phyloP scores from a whole-genome alignment of 2,113 vertebrate species.

The Corythornis vintsioides region DNA sequence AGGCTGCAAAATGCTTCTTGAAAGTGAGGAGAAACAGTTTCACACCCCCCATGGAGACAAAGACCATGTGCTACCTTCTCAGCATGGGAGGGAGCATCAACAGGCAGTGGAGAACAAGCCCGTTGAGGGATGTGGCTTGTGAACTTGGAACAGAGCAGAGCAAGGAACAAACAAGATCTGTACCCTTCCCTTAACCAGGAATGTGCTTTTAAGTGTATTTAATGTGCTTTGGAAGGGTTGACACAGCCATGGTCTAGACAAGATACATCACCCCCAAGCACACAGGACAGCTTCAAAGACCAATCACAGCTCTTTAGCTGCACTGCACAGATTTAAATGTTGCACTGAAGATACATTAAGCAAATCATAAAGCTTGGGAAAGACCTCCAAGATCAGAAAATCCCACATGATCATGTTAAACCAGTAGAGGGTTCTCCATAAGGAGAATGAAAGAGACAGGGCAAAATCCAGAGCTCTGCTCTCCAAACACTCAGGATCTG shows the following conservation, averaged over 20 bases:
- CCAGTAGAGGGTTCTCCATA: background rate
- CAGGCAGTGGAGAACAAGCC: background rate
- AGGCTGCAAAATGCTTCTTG: background rate
- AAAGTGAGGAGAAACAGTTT: background rate
- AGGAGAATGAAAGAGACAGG: background rate
- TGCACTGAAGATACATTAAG: background rate
- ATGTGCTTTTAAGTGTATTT: background rate
- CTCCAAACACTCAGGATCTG: background rate
- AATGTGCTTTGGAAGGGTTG: background rate
- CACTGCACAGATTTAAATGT: no score
- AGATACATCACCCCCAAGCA: background rate
- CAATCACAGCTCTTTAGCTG: background rate
- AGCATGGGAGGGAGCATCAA: background rate
- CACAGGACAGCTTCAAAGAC: background rate
- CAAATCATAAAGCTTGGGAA: background rate
- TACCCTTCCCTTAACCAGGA: background rate
- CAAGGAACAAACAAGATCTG: background rate
- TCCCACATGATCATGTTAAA: no score
- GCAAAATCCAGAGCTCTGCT: background rate
- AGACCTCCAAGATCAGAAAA: no score
- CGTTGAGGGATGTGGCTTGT: background rate
- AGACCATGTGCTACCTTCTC: background rate
- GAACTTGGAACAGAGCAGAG: background rate
- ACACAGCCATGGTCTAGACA: background rate
- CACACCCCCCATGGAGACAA: background rate